Base-by-base conservation (phyloP, 2,888 invertebrate genomes). In the Coremacera marginata region DNA sequence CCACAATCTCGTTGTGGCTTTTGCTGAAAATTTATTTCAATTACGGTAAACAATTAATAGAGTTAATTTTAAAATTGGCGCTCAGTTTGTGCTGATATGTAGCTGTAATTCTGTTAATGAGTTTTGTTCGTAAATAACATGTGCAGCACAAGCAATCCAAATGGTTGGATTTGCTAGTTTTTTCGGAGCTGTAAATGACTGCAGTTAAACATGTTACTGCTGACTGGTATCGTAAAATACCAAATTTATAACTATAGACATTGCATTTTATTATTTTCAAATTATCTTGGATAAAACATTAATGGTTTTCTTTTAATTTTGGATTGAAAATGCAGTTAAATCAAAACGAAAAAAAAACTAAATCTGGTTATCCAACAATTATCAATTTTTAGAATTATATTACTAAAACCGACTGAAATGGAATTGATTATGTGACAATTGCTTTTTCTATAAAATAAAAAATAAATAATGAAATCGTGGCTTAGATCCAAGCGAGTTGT, bases 1-100 rank as follows among this genome's bases (percentile, higher is more conserved):
- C 44, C 44, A 14, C 34, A 34, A 34, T 9, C 8, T 0, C 16
- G 34, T 34, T 63, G 31, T 34, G n/a, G 51, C 68, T 68, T n/a
- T 68, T 27, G 68, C 27, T 37, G 49, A 44, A 62, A 77, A 77
- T 79, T 79, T 68, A 79, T 79, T 77, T 77, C 77, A 79, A 77
- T 79, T 79, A 77, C 77, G 11, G 3, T 2, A 68, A 49, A 34
- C 77, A 79, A 79, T 79, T 77, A 77, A 79, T 76, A 71, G 62
- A 68, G 34, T 75, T 77, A 76, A 71, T 68, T 77, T 77, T 57
- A 71, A 77, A 79, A 72, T n/a, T 68, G 70, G 25, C 68, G 55
- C 75, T 31, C 72, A 57, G 25, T 63, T 70, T 67, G 49, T 75
- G 77, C 67, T 22, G 34, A 67, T 68, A 19, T 16, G 22, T 51